Evolutionary conservation across 1,140 invertebrate species (phyloP).

Genomic region (Drosophila truncata): DNA sequence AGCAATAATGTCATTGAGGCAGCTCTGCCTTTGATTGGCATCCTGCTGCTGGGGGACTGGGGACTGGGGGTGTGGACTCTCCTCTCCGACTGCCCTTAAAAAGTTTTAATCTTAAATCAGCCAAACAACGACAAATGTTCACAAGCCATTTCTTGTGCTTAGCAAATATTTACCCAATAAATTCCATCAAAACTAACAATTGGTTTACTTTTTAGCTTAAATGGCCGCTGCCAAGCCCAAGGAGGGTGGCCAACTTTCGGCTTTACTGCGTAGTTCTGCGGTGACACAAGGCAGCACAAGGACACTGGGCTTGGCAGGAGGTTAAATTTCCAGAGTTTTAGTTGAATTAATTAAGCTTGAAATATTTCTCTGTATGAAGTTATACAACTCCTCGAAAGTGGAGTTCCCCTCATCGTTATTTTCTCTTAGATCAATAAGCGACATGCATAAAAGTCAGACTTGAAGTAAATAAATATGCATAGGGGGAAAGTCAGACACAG

Average conservation of each 20-base stretch:
- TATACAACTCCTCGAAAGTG: neutral
- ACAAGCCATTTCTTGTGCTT: constrained; percentile 69
- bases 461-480: constrained; percentile 50
- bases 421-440: constrained; percentile 24
- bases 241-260: constrained; percentile 14
- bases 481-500: constrained; percentile 1
- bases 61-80: neutral
- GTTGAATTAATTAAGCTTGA: neutral
- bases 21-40: constrained; percentile 32
- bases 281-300: constrained; percentile 13
- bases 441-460: constrained; percentile 43
- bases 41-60: too few relatives aligned
- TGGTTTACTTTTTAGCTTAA: constrained; percentile 78
- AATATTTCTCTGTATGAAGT: neutral
- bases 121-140: constrained; percentile 62
- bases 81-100: constrained; percentile 14
- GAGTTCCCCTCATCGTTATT: neutral
- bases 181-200: constrained; percentile 83
- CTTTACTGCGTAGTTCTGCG: constrained; percentile 36
- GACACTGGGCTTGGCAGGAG: neutral
- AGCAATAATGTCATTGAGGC: constrained; percentile 55
- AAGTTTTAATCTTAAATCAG: constrained; percentile 79
- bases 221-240: constrained; percentile 17
- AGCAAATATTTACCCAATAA: constrained; percentile 79
- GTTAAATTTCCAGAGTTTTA: neutral